Percentiles rank a stretch among this genome's conserved stretches.
These are phyloP conservation scores for Marmota flaviventris DNA, from an alignment of 2,113 vertebrate genomes.

Conservation along the genomic window DNA sequence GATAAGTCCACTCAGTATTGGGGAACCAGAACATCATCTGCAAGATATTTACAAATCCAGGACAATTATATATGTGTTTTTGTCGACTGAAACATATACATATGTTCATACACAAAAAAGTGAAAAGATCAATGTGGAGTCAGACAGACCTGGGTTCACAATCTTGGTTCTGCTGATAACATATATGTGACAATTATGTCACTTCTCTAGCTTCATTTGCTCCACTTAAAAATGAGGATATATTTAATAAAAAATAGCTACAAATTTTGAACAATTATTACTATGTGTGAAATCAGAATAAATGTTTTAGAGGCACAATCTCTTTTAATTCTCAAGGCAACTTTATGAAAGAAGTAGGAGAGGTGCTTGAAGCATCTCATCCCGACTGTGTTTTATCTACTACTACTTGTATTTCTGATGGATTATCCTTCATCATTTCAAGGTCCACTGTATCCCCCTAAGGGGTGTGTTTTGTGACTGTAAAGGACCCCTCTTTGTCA, in stretches of 20 bases:
- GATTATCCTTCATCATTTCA: no score
- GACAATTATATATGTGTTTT: background rate
- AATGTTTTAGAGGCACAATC: background rate
- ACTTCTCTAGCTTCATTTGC: background rate
- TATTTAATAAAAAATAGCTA: background rate
- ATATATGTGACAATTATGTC: background rate
- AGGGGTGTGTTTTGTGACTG: no score
- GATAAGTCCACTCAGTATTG: background rate
- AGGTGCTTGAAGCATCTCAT: no score
- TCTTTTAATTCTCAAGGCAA: background rate
- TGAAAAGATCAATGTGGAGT: constrained; percentile 22
- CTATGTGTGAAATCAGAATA: background rate
- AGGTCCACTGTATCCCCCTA: no score
- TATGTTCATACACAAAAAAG: no score
- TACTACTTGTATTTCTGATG: no score
- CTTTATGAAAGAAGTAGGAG: background rate
- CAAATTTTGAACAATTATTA: background rate
- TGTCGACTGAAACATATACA: no score
- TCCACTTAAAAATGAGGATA: background rate
- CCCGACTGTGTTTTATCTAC: no score
- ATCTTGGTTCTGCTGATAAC: background rate
- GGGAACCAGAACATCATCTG: background rate
- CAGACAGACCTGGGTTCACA: background rate
- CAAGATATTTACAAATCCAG: background rate
- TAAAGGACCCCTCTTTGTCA: no score